Evolutionary conservation across 1,140 invertebrate species (phyloP).

Genomic region (Sipha flava): DNA sequence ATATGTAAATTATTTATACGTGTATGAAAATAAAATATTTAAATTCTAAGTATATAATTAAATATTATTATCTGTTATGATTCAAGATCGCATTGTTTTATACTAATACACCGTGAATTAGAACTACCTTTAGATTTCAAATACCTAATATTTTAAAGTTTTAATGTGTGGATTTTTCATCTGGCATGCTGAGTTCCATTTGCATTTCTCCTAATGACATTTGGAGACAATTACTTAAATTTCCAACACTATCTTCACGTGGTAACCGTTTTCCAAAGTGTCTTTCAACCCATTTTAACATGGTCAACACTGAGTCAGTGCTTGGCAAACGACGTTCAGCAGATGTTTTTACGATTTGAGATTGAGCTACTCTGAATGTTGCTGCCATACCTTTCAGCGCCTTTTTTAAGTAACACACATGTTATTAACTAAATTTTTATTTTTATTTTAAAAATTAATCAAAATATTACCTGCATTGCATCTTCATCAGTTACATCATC

Average conservation of each 20-base stretch:
- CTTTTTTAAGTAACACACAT: constrained; percentile 44
- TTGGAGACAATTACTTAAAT: constrained; percentile 22
- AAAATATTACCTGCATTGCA: constrained; percentile 72
- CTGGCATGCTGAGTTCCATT: constrained; percentile 33
- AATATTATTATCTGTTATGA: not conserved
- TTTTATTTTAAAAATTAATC: not conserved
- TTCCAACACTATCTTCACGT: constrained; percentile 41
- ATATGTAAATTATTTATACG: not conserved
- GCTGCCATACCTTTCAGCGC: constrained; percentile 81
- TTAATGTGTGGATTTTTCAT: not conserved
- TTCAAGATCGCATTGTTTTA: not conserved
- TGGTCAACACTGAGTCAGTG: constrained; percentile 76
- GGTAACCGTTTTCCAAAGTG: constrained; percentile 67
- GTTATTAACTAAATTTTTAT: not conserved
- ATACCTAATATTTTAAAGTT: not conserved
- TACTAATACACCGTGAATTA: not conserved
- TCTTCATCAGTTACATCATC: constrained; percentile 87
- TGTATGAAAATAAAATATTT: not conserved
- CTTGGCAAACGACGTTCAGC: constrained; percentile 75
- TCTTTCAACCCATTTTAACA: constrained; percentile 81
- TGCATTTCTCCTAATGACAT: constrained; percentile 30
- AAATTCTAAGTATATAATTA: not conserved
- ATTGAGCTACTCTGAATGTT: constrained; percentile 77
- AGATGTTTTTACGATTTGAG: constrained; percentile 73
- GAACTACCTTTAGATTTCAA: not conserved